Conservation (phyloP, 2,113 vertebrate genomes). For the Tretioscincus oriximinensis region DNA sequence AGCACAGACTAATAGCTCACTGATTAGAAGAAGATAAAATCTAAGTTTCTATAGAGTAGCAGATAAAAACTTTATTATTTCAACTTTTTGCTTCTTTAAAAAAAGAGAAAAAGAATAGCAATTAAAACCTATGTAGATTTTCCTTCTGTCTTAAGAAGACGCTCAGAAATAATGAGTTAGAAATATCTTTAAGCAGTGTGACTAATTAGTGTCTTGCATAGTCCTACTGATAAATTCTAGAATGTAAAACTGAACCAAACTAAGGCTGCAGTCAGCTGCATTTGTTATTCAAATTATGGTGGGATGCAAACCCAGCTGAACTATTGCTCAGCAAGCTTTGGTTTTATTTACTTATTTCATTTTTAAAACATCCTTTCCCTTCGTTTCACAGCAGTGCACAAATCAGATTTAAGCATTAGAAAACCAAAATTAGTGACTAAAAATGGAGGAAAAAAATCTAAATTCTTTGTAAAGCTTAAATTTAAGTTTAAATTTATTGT, state of each 20-base stretch:
- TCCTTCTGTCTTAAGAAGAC: not conserved
- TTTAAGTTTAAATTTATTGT: no score
- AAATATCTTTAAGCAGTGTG: rapidly evolving
- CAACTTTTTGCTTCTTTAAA: not conserved
- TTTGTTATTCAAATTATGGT: no score
- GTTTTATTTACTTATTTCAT: no score
- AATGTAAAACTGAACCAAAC: rapidly evolving
- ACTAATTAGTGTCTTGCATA: rapidly evolving
- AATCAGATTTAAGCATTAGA: no score
- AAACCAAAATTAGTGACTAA: no score
- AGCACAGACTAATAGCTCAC: constrained; percentile 43
- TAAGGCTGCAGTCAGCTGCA: not conserved
- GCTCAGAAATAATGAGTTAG: not conserved
- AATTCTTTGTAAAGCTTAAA: no score
- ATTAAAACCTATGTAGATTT: not conserved
- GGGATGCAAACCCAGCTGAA: no score
- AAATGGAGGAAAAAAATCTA: no score
- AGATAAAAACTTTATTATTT: not conserved
- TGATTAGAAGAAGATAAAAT: constrained; percentile 26
- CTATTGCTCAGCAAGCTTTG: no score
- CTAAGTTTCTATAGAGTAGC: not conserved
- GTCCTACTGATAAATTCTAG: not conserved
- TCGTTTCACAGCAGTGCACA: no score
- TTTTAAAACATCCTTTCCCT: no score
- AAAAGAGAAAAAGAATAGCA: no score